phyloP scores from a whole-genome alignment of 2,888 invertebrate genomes.

The Blera fallax region DNA sequence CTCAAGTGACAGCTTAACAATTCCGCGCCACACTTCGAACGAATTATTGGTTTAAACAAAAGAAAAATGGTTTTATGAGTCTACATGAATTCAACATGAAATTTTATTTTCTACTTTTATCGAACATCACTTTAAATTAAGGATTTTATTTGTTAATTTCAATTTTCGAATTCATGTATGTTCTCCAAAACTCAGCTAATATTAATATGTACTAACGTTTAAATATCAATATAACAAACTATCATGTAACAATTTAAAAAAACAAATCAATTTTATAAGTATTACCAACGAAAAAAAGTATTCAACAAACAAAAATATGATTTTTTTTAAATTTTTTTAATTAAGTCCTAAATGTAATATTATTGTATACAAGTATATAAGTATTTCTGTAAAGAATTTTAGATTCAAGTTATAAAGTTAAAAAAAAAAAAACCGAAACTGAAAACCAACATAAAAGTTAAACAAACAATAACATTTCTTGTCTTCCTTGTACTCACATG shows the following conservation, averaged over 20 bases:
- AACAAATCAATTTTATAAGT: not conserved
- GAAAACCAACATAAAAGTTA: conserved; percentile 3
- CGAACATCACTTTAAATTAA: not conserved
- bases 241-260: conserved; percentile 6
- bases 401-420: conserved; percentile 5
- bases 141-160: not conserved
- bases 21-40: conserved; percentile 4
- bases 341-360: conserved; percentile 38
- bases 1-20: conserved; percentile 2
- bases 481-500: conserved; percentile 73
- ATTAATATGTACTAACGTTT: conserved; percentile 13
- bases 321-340: not conserved
- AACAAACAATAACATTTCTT: conserved; percentile 58
- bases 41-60: not conserved
- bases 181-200: conserved; percentile 44
- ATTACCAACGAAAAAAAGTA: conserved; percentile 4
- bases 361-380: conserved; percentile 49
- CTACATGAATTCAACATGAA: not conserved
- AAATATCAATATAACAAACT: conserved; percentile 41
- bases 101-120: not conserved
- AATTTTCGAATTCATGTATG: conserved; percentile 18
- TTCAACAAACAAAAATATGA: conserved; percentile 6
- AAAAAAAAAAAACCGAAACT: conserved; percentile 5
- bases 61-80: not conserved
- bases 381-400: conserved; percentile 41